Percentiles rank a stretch among this genome's conserved stretches.
These are phyloP conservation scores for Halichoeres trimaculatus DNA, from an alignment of 2,113 vertebrate genomes.

Conservation along the genomic window DNA sequence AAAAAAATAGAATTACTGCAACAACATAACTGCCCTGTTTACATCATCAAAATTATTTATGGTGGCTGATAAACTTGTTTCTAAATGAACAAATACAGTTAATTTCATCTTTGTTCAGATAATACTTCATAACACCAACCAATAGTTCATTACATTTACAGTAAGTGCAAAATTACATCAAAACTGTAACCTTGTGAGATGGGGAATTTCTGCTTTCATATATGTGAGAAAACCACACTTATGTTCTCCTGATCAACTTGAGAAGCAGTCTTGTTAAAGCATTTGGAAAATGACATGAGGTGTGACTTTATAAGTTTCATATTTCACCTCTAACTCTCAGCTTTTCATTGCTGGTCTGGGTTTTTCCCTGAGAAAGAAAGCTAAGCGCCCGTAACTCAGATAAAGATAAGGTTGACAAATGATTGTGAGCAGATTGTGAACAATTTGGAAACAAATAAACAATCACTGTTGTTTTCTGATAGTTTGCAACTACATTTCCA, in stretches of 20 bases:
- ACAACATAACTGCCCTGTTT: too few species aligned
- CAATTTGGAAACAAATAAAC: not conserved
- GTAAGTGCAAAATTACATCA: not conserved
- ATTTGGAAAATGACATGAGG: constrained; percentile 30
- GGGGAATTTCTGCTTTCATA: not conserved
- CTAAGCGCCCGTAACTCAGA: constrained; percentile 1
- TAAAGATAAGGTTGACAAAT: not conserved
- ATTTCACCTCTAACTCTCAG: constrained; percentile 45
- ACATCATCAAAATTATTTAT: too few species aligned
- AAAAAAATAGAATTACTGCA: too few species aligned
- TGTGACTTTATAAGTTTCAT: constrained; percentile 52
- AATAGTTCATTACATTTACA: not conserved
- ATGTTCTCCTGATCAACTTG: constrained; percentile 11
- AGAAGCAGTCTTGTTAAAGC: constrained; percentile 21
- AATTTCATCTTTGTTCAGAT: too few species aligned
- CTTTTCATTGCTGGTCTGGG: constrained; percentile 40
- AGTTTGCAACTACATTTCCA: not conserved
- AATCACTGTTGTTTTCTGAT: not conserved
- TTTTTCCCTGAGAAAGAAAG: constrained; percentile 30
- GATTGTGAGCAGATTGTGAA: not conserved
- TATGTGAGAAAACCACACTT: constrained; percentile 30
- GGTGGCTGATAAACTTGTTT: too few species aligned
- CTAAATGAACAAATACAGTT: too few species aligned
- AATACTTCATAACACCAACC: too few species aligned
- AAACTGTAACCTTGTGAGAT: not conserved